phyloP scores from a whole-genome alignment of 2,888 invertebrate species.

The Embidobia sp. region DNA sequence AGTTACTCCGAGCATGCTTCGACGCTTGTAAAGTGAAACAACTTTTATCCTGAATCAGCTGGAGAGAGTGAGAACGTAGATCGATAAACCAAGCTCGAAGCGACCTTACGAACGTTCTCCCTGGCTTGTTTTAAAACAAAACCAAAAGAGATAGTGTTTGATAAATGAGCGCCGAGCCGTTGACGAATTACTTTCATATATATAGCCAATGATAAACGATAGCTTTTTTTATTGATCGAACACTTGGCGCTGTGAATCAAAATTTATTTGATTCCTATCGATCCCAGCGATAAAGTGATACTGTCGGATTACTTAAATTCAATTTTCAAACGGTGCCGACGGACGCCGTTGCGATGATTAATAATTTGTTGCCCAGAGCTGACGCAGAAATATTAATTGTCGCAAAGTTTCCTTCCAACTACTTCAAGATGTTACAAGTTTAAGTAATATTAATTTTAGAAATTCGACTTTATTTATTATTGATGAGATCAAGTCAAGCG shows the following conservation, averaged over 20 bases:
- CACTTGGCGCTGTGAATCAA: conserved; percentile 1
- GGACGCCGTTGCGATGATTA: conserved; percentile 5
- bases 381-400: conserved; percentile 19
- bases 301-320: too few relatives aligned
- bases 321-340: neutral
- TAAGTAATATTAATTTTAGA: conserved; percentile 14
- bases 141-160: conserved; percentile 50
- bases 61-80: conserved; percentile 44
- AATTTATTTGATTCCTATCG: conserved; percentile 22
- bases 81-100: conserved; percentile 52
- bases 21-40: conserved; percentile 32
- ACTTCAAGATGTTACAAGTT: conserved; percentile 26
- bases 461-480: conserved; percentile 22
- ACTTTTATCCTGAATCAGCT: conserved; percentile 46
- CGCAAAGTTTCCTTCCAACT: conserved; percentile 10
- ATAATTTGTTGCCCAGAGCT: conserved; percentile 19
- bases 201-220: conserved; percentile 22
- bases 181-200: conserved; percentile 37
- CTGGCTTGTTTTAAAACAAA: conserved; percentile 44
- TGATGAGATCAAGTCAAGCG: neutral
- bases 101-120: conserved; percentile 41
- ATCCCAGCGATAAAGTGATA: too few relatives aligned
- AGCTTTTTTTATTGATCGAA: conserved; percentile 25
- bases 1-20: conserved; percentile 17
- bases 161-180: conserved; percentile 30